Base-by-base conservation (phyloP, 35 echinoderm and acorn worm genomes). In the Acanthaster planci region DNA sequence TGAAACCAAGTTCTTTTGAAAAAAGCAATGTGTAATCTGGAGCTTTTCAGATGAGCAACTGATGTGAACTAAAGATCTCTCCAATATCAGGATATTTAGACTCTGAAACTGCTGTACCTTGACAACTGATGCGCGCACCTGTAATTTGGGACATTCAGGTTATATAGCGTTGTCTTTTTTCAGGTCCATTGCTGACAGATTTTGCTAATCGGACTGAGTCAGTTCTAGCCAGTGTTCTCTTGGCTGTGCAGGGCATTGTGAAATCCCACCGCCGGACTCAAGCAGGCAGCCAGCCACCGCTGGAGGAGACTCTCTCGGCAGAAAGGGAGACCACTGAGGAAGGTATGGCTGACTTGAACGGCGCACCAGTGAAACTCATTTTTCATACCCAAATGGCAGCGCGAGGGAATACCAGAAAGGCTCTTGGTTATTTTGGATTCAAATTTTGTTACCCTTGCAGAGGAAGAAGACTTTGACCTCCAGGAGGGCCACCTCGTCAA, bases 161-260 rank as follows among this genome's bases (percentile, higher is more conserved):
- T 10, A 23, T 68, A 23, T 27, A 7, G 21, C 1, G 0, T 35
- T 68, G 21, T 19, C 0, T 2, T 5, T 5, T 26, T n/a, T 22
- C 21, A 68, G 60, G 29, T 68, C 29, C 60, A 8, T 68, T 26
- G 14, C 55, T 92, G 77, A 79, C 90, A 53, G 56, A 44, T 12
- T 86, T 92, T 67, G 84, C 79, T 17, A 80, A 51, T 42, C 72
- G 55, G 42, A 86, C 31, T 17, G 86, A 86, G 39, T 84, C 83
- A 22, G 77, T 82, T 82, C 47, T 68, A 19, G 60, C 60, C 29
- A 68, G 60, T 27, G 34, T 68, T 35, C 23, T 68, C 23, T 68
- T 83, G 27, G 80, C 50, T 5, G 53, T 57, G 29, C 42, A 83
- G 40, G 27, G 34, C 26, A 27, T 83, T 8, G 40, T 37, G 44